Evolutionary conservation across 1,140 invertebrate genomes (phyloP).

Genomic region (Apolygus lucorum): DNA sequence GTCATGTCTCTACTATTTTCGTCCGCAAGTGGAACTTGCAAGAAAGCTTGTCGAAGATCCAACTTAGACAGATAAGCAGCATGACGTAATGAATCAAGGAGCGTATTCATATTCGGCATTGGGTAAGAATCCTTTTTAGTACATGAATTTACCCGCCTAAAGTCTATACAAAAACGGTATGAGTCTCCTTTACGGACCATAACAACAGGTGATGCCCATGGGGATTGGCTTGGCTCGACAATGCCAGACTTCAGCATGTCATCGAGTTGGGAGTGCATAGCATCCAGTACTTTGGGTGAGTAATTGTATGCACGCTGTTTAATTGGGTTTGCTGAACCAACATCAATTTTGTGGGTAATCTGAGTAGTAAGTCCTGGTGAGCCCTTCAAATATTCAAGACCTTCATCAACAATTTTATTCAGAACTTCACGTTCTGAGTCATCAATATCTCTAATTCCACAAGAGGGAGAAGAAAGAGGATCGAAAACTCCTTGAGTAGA

Average conservation of each 20-base stretch:
- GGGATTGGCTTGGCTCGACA: too few relatives aligned
- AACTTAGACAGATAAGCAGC: conserved; percentile 36
- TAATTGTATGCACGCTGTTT: conserved; percentile 33
- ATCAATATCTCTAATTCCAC: background rate
- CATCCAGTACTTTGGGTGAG: conserved; percentile 29
- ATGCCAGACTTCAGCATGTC: too few relatives aligned
- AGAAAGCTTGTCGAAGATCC: conserved; percentile 37
- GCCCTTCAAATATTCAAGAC: background rate
- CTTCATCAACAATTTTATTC: background rate
- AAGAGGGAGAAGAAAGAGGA: background rate
- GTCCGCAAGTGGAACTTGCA: conserved; percentile 35
- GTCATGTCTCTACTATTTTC: background rate
- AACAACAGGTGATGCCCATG: too few relatives aligned
- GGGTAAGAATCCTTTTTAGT: conserved; percentile 30
- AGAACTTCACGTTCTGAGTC: background rate
- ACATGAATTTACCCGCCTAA: conserved; percentile 27
- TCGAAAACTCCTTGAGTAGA: background rate
- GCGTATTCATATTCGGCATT: conserved; percentile 33
- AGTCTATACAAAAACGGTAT: conserved; percentile 32
- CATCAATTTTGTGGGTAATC: conserved; percentile 34
- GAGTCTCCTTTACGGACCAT: conserved; percentile 33
- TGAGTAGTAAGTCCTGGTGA: background rate
- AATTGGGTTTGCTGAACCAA: too few relatives aligned
- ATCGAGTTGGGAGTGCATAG: too few relatives aligned
- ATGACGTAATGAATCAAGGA: conserved; percentile 34